Evolutionary conservation across 53 echinoderm and acorn worm species (phyloP).

Genomic region (Echinarachnius parma): DNA sequence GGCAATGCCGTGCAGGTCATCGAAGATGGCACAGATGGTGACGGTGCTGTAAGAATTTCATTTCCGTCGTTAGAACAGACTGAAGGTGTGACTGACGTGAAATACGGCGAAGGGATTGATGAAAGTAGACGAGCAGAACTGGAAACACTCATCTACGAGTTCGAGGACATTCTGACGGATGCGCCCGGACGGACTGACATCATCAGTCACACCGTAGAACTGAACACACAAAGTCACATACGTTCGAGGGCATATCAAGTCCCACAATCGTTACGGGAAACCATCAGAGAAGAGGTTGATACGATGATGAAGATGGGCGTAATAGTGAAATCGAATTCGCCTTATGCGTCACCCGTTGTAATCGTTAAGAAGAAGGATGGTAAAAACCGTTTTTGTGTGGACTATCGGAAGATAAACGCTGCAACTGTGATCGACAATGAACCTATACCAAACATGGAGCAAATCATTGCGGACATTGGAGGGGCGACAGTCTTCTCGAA

Average conservation of each 20-base stretch:
- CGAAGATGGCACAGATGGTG: not conserved
- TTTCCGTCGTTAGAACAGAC: not conserved
- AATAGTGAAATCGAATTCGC: slow-evolving; percentile 5
- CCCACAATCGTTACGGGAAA: slow-evolving; percentile 26
- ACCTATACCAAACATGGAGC: slow-evolving; percentile 53
- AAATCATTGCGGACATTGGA: slow-evolving; percentile 26
- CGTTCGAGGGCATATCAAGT: slow-evolving; percentile 45
- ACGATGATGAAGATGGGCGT: slow-evolving; percentile 32
- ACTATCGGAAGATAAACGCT: slow-evolving; percentile 45
- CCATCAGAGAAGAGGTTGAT: slow-evolving; percentile 10
- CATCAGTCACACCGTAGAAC: slow-evolving; percentile 9
- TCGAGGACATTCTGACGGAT: slow-evolving; percentile 38
- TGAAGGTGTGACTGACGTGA: not conserved
- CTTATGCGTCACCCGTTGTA: slow-evolving; percentile 38
- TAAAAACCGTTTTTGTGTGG: slow-evolving; percentile 45
- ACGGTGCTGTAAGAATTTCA: not conserved
- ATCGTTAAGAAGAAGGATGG: slow-evolving; percentile 44
- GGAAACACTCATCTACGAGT: not conserved
- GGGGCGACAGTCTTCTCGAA: slow-evolving; percentile 44
- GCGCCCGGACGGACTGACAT: slow-evolving; percentile 48
- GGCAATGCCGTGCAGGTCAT: not conserved
- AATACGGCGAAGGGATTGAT: not conserved
- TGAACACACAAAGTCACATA: slow-evolving; percentile 22
- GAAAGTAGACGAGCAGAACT: not conserved
- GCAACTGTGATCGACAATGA: slow-evolving; percentile 55